These are phyloP conservation scores for Drosophila koepferae DNA, from an alignment of 2,888 invertebrate species.

Conservation along the genomic window DNA sequence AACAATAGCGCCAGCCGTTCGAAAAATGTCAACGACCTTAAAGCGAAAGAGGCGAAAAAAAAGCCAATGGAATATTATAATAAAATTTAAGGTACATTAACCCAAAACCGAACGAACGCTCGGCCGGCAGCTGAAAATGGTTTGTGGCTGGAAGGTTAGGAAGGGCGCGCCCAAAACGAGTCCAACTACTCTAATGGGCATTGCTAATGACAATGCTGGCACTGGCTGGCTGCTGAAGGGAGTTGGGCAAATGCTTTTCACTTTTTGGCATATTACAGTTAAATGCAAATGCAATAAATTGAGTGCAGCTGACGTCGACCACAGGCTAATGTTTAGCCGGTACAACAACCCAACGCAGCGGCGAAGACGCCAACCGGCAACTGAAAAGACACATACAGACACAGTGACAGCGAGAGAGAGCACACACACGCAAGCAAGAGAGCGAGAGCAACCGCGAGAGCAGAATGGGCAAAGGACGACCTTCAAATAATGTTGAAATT, in stretches of 20 bases:
- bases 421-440: slow-evolving; percentile 20
- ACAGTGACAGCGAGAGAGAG: background rate
- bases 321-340: slow-evolving; percentile 43
- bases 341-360: slow-evolving; percentile 51
- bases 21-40: slow-evolving; percentile 79
- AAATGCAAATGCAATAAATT: slow-evolving; percentile 33
- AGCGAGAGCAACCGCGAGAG: slow-evolving; percentile 55
- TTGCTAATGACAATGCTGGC: slow-evolving; percentile 4
- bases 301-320: slow-evolving; percentile 10
- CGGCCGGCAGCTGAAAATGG: slow-evolving; percentile 36
- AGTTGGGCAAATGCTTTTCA: slow-evolving; percentile 13
- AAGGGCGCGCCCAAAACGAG: slow-evolving; percentile 47
- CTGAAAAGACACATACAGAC: slow-evolving; percentile 23
- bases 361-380: slow-evolving; percentile 56
- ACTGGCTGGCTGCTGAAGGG: background rate
- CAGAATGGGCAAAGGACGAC: slow-evolving; percentile 84
- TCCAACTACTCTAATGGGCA: slow-evolving; percentile 3
- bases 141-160: slow-evolving; percentile 10
- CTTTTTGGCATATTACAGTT: slow-evolving; percentile 13
- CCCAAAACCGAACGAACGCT: slow-evolving; percentile 42
- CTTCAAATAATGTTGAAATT: slow-evolving; percentile 85
- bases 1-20: slow-evolving; percentile 50
- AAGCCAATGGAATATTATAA: slow-evolving; percentile 66
- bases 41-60: slow-evolving; percentile 53
- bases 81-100: slow-evolving; percentile 80